Conservation (phyloP, 2,888 invertebrate species). For the Drosophila seclusa region DNA sequence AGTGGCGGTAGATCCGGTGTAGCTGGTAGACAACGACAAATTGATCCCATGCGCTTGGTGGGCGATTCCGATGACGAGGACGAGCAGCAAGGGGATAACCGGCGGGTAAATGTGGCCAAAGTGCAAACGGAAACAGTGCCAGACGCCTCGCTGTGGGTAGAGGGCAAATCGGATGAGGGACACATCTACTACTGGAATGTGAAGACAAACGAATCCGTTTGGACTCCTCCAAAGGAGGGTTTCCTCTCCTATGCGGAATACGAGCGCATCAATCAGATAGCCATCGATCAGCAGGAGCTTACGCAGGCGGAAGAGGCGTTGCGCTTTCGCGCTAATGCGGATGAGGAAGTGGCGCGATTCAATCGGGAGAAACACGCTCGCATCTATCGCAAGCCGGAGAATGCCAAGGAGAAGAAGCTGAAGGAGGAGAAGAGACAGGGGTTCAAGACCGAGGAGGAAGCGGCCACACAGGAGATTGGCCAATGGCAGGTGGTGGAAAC, state of each 20-base stretch:
- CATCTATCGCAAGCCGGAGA: slow-evolving; percentile 75
- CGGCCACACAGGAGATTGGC: slow-evolving; percentile 89
- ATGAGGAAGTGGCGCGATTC: slow-evolving; percentile 85
- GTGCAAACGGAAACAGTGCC: slow-evolving; percentile 75
- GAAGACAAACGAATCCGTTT: slow-evolving; percentile 92
- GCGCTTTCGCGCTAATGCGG: slow-evolving; percentile 85
- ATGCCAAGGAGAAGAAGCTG: slow-evolving; percentile 74
- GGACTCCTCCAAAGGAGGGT: slow-evolving; percentile 91
- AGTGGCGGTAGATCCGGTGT: slow-evolving; percentile 85
- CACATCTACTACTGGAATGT: slow-evolving; percentile 94
- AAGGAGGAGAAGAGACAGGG: slow-evolving; percentile 85
- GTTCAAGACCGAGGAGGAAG: slow-evolving; percentile 85
- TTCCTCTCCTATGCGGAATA: slow-evolving; percentile 89
- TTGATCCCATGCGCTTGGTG: slow-evolving; percentile 83
- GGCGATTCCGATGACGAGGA: slow-evolving; percentile 81
- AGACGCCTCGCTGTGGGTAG: slow-evolving; percentile 89
- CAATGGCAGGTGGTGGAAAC: slow-evolving; percentile 90
- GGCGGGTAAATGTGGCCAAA: slow-evolving; percentile 75
- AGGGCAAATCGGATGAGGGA: slow-evolving; percentile 90
- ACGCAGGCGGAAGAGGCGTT: slow-evolving; percentile 85
- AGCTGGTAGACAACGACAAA: slow-evolving; percentile 61
- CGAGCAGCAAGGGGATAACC: slow-evolving; percentile 74
- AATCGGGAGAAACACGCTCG: slow-evolving; percentile 83
- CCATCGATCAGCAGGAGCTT: slow-evolving; percentile 85
- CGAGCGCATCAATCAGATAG: slow-evolving; percentile 86